Conservation (phyloP, 2,797 vertebrate genomes). For the Enteromius thamalakanensis region DNA sequence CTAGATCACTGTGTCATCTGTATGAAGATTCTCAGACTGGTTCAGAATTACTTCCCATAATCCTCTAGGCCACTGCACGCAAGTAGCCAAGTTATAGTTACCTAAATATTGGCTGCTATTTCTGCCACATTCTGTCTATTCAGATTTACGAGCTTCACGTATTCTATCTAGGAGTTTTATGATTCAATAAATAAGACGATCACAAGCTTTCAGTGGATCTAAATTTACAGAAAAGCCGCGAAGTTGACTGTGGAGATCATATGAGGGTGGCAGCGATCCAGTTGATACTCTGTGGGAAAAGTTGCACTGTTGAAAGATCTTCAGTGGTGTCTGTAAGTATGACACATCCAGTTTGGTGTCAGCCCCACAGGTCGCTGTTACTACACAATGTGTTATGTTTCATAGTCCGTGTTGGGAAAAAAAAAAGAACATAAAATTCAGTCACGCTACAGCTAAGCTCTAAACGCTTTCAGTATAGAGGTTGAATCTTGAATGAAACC, state of each 20-base stretch:
- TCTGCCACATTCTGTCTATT: constrained; percentile 59
- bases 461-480: constrained; percentile 4
- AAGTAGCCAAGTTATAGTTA: constrained; percentile 27
- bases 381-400: constrained; percentile 19
- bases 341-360: constrained; percentile 15
- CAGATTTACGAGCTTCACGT: constrained; percentile 65
- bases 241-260: constrained; percentile 67
- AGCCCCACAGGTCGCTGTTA: constrained; percentile 13
- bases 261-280: constrained; percentile 63
- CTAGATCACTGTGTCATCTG: constrained; percentile 68
- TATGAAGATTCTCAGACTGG: constrained; percentile 37
- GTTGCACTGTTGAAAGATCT: constrained; percentile 1
- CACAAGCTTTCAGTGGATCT: constrained; percentile 71
- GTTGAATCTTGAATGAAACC: neutral
- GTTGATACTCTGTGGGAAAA: constrained; percentile 61
- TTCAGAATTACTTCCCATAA: constrained; percentile 34
- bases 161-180: constrained; percentile 72
- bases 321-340: neutral
- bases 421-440: constrained; percentile 64
- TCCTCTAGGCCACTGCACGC: constrained; percentile 28
- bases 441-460: constrained; percentile 27
- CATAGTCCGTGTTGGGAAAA: constrained; percentile 66
- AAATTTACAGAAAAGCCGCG: constrained; percentile 69
- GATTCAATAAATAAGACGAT: constrained; percentile 76
- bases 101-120: constrained; percentile 41